Evolutionary conservation across 1,140 invertebrate species (phyloP), one percentile per base, ranked within the genome.

Genomic region (Lordiphosa clarofinis): DNA sequence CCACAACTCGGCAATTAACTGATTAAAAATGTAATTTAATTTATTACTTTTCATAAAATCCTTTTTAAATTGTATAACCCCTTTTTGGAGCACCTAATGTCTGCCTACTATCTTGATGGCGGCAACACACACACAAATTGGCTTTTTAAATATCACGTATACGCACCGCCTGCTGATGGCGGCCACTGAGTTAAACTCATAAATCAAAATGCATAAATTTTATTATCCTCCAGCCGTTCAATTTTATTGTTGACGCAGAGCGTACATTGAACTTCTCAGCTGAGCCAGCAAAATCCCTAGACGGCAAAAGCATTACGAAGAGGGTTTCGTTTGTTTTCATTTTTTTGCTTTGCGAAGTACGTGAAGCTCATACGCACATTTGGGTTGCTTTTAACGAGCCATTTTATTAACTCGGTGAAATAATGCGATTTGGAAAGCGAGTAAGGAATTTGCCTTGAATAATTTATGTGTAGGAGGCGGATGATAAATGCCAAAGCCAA

Each of bases 161-260:
- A 76, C 75, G 56, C 61, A 33, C 31, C 39, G 73, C 55, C 52
- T 54, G 73, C 56, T 33, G 69, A 57, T 52, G 61, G 58, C 50
- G 28, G 54, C 46, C 15, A 60, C 40, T 36, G 39, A 47, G 40
- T 38, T 40, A 54, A 44, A 44, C 12, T 40, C 40, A 78, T 78
- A 78, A 78, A 78, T 78, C 62, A 76, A 61, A 70, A 24, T 54
- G 49, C 65, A 70, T 70, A 49, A 60, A 78, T 78, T 73, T 60
- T 78, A 66, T 68, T 62, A 68, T 44, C 9, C 58, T 44, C 35
- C 37, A 43, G 33, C 12, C 28, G 19, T 44, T 44, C 24, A 28
- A 28, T 28, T 19, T 35, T 53, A 7, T 54, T 12, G 9, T 9
- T 28, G 12, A 6, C 7, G 9, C 4, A 31, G 13, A 28, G n/a